phyloP scores from a whole-genome alignment of 2,888 invertebrate genomes.

The Sinopyrophorus schimmeli region DNA sequence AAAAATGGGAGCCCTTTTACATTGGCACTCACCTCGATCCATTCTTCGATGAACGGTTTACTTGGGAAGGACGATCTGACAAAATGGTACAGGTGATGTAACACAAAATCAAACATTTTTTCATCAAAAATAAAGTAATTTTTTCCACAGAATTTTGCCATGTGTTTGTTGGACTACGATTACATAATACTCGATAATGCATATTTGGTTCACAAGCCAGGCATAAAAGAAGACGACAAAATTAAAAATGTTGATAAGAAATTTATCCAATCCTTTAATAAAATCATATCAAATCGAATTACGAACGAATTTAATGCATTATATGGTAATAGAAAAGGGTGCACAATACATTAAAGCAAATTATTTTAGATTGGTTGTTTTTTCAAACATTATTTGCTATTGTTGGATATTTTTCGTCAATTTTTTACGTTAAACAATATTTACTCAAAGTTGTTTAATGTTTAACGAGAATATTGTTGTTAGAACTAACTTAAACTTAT shows the following conservation, averaged over 20 bases:
- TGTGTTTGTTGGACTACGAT: conserved; percentile 83
- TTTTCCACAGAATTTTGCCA: background rate
- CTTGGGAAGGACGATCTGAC: conserved; percentile 60
- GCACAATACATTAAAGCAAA: too few species aligned
- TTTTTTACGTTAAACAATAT: too few species aligned
- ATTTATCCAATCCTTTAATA: too few species aligned
- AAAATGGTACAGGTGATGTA: conserved; percentile 57
- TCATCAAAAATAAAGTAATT: background rate
- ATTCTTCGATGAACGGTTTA: conserved; percentile 58
- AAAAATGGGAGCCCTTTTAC: conserved; percentile 60
- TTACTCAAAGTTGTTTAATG: too few species aligned
- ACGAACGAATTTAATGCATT: too few species aligned
- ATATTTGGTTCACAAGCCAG: conserved; percentile 84
- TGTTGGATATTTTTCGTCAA: too few species aligned
- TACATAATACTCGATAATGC: conserved; percentile 86
- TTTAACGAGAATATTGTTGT: too few species aligned
- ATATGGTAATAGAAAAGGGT: too few species aligned
- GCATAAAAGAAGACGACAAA: conserved; percentile 80
- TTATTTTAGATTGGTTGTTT: too few species aligned
- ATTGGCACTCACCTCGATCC: conserved; percentile 58
- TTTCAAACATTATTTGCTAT: too few species aligned
- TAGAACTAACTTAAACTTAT: too few species aligned
- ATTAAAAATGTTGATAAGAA: conserved; percentile 21
- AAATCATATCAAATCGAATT: too few species aligned
- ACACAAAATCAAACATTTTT: background rate